Evolutionary conservation across 2,113 vertebrate species (phyloP), one percentile per base, ranked within the genome.

Genomic region (Kryptolebias marmoratus): DNA sequence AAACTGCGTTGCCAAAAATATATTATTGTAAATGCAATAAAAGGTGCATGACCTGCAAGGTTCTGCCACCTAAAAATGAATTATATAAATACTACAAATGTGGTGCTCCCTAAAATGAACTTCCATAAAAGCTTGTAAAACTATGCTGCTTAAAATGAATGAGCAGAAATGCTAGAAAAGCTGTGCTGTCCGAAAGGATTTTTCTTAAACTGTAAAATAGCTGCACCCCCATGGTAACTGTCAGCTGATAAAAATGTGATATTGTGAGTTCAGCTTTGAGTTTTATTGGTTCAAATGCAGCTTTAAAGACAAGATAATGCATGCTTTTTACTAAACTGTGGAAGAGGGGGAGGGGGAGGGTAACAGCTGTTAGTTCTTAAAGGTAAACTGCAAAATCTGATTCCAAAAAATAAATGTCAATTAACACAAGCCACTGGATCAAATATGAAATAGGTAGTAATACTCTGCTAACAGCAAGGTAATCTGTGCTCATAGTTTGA

Each of bases 401-500:
- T 28, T 32, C 10, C 5, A 32, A 22, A 22, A 50, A 18, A 28
- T 5, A 32, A 22, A 52, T 11, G 39, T 5, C 6, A 67, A 44
- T 15, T 39, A 13, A 47, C 22, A 57, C 2, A 5, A 9, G 8
- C 2, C 11, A 58, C 15, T 13, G 12, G 15, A 28, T 36, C 31
- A 58, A 1, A 18, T 36, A 18, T 58, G 2, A 58, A n/a, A 58
- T 57, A 32, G 56, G 32, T 18, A 15, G 31, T 6, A 58, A 57
- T 36, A 11, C 22, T 18, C 3, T 39, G 16, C 4, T 14, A 16
- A 16, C 11, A 55, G 58, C 27, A 9, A 0, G 1, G 1, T 36
- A 58, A 75, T 75, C 50, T 67, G 42, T 59, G 47, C 49, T 61
- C 10, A 11, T 2, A 44, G 39, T 68, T 1, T 66, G 52, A 68